Evolutionary conservation across 2,113 vertebrate species (phyloP), one percentile per base, ranked within the genome.

Genomic region (Nettapus auritus): DNA sequence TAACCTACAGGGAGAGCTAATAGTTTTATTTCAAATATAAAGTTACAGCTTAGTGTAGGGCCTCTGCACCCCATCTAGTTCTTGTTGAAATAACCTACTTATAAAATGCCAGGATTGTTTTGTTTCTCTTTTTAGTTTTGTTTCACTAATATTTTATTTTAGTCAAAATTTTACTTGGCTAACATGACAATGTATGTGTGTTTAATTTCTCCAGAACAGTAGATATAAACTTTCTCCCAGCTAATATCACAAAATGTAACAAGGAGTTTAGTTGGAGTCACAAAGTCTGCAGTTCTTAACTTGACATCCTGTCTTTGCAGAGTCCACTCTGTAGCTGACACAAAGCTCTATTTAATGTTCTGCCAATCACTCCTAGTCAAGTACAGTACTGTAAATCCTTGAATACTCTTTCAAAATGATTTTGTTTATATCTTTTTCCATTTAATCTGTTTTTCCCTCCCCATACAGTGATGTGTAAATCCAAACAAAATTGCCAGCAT

Each of bases 331-430:
- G 84, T 85, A 94, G 95, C 95, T 93, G 96, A 97, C 97, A 97
- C 96, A 98, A 97, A 97, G 97, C 95, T 97, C 95, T 96, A 94
- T 97, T 98, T 97, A 95, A 98, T 96, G 95, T 95, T 91, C 96
- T 97, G 97, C 94, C 96, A 97, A 97, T 97, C 98, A 97, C 88
- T 93, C 66, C 70, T 79, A 63, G 90, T 96, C 91, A 94, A 90
- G 93, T 95, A 92, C 69, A 88, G 91, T 96, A 94, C 97, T 97
- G 62, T 96, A 97, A 98, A 96, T 94, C 87, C 94, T 95, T 8
- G 44, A 96, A 75, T 95, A 96, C 64, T 89, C 76, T 85, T 92
- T 95, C 88, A 92, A 91, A 97, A 96, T 84, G 3, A 82, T 92
- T 94, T 95, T 95, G 48, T 95, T 92, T 93, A 87, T 97, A 93